These are phyloP conservation scores for Kryphioiulus occultus DNA, from an alignment of 2,888 invertebrate genomes.

Conservation along the genomic window DNA sequence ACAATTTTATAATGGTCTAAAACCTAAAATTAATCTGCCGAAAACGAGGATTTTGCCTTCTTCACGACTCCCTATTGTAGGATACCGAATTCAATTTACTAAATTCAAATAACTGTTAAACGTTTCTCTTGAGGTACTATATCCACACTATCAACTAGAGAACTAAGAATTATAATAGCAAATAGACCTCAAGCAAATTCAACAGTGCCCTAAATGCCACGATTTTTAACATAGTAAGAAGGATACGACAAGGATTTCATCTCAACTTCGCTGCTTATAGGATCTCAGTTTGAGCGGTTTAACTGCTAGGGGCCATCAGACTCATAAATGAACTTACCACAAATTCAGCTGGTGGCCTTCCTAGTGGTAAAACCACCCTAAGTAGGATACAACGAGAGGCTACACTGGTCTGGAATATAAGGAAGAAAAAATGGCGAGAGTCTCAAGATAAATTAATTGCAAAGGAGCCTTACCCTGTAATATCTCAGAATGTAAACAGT, in stretches of 20 bases:
- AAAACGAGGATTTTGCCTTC: background rate
- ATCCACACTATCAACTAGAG: no score
- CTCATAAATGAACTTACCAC: background rate
- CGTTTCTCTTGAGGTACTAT: no score
- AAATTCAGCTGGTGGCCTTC: background rate
- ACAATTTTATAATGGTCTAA: background rate
- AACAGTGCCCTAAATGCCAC: no score
- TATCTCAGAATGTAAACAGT: background rate
- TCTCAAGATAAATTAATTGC: background rate
- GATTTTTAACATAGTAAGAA: no score
- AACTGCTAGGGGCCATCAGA: background rate
- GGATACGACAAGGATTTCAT: no score
- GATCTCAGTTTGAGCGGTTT: background rate
- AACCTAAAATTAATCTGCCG: background rate
- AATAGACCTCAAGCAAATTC: no score
- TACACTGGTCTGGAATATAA: background rate
- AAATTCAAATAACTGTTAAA: no score
- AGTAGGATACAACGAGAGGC: background rate
- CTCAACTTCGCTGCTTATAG: background rate
- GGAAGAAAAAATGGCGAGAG: background rate
- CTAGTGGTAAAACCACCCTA: background rate
- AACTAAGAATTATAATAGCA: no score
- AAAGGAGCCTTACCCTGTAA: slow-evolving; percentile 29
- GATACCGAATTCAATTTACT: no score
- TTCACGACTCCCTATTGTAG: background rate